Conservation (phyloP, 2,888 invertebrate species). For the Plebejus argus region DNA sequence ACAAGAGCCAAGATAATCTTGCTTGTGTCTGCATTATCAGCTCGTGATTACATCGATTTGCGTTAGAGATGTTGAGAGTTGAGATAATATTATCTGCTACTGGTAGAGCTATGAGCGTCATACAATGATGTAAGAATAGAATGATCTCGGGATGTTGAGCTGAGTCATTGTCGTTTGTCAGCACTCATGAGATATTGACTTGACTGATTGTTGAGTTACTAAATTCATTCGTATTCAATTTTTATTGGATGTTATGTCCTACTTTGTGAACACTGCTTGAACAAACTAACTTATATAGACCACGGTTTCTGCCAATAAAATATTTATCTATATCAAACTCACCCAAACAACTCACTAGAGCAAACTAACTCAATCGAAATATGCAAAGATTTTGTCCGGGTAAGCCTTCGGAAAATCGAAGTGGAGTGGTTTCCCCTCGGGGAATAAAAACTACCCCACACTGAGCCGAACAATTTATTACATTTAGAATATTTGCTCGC, state of each 20-base stretch:
- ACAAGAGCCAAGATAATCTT: too few species aligned
- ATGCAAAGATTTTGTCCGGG: slow-evolving; percentile 52
- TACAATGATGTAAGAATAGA: neutral
- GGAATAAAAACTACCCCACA: slow-evolving; percentile 59
- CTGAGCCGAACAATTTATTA: slow-evolving; percentile 68
- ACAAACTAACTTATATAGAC: neutral
- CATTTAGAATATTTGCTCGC: slow-evolving; percentile 64
- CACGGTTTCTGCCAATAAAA: neutral
- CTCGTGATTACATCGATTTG: neutral
- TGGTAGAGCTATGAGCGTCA: slow-evolving; percentile 6
- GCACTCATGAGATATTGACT: neutral
- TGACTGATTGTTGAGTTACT: neutral
- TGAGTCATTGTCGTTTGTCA: neutral
- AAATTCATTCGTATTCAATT: too few species aligned
- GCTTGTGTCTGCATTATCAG: neutral
- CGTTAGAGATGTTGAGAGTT: neutral
- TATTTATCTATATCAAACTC: neutral
- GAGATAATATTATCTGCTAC: neutral
- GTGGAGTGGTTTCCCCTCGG: slow-evolving; percentile 66
- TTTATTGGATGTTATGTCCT: neutral
- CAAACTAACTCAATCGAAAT: slow-evolving; percentile 33
- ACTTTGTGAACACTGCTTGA: neutral
- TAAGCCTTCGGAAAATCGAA: slow-evolving; percentile 47
- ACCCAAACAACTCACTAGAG: neutral
- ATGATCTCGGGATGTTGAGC: neutral